Base-by-base conservation (phyloP, 2,113 vertebrate genomes). In the Dinomys branickii region DNA sequence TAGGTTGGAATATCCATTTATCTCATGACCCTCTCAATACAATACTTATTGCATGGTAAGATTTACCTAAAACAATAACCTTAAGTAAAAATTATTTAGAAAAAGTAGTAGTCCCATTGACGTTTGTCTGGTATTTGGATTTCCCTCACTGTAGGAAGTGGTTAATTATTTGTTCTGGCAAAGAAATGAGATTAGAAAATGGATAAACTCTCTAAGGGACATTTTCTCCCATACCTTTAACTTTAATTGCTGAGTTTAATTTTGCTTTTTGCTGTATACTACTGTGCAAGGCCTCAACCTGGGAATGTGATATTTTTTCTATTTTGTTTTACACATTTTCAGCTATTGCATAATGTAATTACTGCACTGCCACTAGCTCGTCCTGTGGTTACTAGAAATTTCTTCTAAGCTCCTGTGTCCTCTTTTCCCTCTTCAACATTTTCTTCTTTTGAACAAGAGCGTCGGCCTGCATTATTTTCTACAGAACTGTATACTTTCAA, bases 221-320 rank as follows among this genome's bases (percentile, higher is more conserved):
- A 35, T 81, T 92, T 88, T 30, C 54, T 44, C 50, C 58, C 71
- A 44, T 84, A 88, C 47, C 86, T 96, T 94, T 96, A 96, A 71
- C 61, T 97, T 94, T 80, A 94, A 91, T 83, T 96, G 71, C 63
- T 80, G 85, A 95, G 78, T 91, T 97, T 97, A 88, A 95, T 96
- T 96, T 94, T 86, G 35, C 44, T 56, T 87, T 97, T 88, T 94
- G 86, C 50, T 94, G 10, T 3, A 38, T 84, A 91, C 58, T 61
- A 89, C 75, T 97, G 80, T 92, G 88, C 16, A 93, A 73, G n/a
- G 2, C 63, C 78, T 88, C 56, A 94, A 81, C n/a, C 59, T 96
- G 67, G 41, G n/a, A 94, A 65, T 44, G 50, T 24, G 77, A 80
- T 94, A 12, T 69, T 97, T 97, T 97, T 94, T 78, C 63, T 96